Conservation (phyloP, 2,888 invertebrate species). For the Troides helena region DNA sequence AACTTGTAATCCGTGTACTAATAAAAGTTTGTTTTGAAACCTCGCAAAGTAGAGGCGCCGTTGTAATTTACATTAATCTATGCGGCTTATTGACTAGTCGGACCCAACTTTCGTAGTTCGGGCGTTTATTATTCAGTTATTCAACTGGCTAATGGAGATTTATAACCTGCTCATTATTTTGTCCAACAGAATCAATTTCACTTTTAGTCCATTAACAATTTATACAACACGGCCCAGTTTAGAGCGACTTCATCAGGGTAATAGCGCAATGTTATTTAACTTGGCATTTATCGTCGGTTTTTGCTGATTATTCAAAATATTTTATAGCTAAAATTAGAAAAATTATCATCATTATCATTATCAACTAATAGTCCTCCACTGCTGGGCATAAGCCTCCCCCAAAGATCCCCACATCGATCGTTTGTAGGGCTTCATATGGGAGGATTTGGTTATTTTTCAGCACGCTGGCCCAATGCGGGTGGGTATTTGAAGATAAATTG, state of each 20-base stretch:
- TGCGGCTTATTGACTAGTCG: constrained; percentile 27
- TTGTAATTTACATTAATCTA: constrained; percentile 31
- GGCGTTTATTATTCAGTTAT: constrained; percentile 44
- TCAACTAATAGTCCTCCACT: no score
- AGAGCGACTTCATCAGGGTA: constrained; percentile 38
- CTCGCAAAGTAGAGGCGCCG: constrained; percentile 14
- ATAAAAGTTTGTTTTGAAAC: constrained; percentile 18
- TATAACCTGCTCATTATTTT: constrained; percentile 45
- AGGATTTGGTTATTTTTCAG: no score
- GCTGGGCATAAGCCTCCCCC: no score
- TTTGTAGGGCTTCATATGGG: no score
- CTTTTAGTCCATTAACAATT: constrained; percentile 41
- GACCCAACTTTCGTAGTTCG: constrained; percentile 37
- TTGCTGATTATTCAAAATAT: no score
- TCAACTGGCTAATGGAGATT: constrained; percentile 44
- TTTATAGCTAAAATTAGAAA: no score
- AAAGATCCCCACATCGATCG: no score
- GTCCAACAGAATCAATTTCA: constrained; percentile 45
- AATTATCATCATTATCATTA: no score
- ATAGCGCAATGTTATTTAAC: constrained; percentile 17
- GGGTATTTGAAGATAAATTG: no score
- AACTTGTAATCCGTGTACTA: neutral
- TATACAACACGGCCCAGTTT: constrained; percentile 36
- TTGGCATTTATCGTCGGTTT: no score
- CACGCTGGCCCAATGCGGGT: no score